phyloP scores from a whole-genome alignment of 1,140 invertebrate genomes.

The Augochlora pura region DNA sequence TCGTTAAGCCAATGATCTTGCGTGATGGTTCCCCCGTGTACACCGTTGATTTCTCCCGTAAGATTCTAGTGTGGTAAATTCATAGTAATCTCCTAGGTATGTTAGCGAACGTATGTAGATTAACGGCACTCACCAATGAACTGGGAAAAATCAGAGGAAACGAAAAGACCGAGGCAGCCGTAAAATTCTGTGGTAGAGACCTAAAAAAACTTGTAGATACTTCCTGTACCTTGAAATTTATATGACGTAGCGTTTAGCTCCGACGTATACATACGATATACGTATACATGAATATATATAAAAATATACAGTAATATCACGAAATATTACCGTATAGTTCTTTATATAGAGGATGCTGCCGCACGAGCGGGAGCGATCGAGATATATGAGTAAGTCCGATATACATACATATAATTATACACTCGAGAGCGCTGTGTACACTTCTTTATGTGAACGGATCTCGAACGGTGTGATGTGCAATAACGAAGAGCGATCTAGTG shows the following conservation, averaged over 20 bases:
- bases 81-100: conserved; percentile 60
- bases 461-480: conserved; percentile 59
- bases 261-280: conserved; percentile 42
- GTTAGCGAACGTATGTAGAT: conserved; percentile 42
- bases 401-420: conserved; percentile 23
- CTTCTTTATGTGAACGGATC: conserved; percentile 44
- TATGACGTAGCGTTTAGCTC: conserved; percentile 69
- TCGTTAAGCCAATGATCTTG: conserved; percentile 54
- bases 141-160: not conserved
- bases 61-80: conserved; percentile 58
- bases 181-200: conserved; percentile 62
- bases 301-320: conserved; percentile 53
- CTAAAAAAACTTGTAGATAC: conserved; percentile 72
- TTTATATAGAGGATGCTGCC: conserved; percentile 44
- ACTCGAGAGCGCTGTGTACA: conserved; percentile 38
- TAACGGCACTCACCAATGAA: conserved; percentile 30
- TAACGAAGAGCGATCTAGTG: conserved; percentile 47
- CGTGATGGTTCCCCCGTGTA: conserved; percentile 52
- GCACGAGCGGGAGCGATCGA: conserved; percentile 28
- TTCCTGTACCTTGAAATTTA: conserved; percentile 76
- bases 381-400: conserved; percentile 10
- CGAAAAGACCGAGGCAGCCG: conserved; percentile 29
- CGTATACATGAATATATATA: conserved; percentile 45
- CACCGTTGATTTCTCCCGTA: conserved; percentile 66
- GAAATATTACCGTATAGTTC: conserved; percentile 52